Conservation (phyloP, 2,113 vertebrate genomes). For the Vidua chalybeata region DNA sequence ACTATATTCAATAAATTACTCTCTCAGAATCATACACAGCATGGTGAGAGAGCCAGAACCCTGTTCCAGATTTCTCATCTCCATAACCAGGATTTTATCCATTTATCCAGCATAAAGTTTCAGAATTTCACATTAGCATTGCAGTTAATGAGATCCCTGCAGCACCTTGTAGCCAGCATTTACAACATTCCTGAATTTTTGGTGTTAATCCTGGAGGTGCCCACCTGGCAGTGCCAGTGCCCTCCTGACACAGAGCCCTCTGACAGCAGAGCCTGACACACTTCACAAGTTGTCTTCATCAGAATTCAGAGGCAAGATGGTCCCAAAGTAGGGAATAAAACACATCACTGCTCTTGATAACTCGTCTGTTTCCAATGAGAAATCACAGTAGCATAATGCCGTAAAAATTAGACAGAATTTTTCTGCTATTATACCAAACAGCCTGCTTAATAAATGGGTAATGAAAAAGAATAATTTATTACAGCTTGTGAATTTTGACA, state of each 20-base stretch:
- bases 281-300: background rate
- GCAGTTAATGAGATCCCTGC: background rate
- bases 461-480: slow-evolving; percentile 87
- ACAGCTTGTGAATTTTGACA: slow-evolving; percentile 79
- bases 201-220: too few relatives aligned
- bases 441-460: slow-evolving; percentile 77
- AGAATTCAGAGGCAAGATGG: background rate
- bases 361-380: slow-evolving; percentile 57
- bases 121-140: background rate
- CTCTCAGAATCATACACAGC: background rate
- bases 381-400: slow-evolving; percentile 68
- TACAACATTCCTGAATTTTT: background rate
- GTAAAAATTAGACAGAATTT: slow-evolving; percentile 80
- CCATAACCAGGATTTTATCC: background rate
- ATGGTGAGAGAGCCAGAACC: background rate
- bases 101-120: background rate
- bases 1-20: background rate
- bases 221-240: background rate
- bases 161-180: background rate
- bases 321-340: slow-evolving; percentile 13
- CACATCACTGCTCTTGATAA: slow-evolving; percentile 60
- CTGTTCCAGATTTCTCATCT: background rate
- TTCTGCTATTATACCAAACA: slow-evolving; percentile 78
- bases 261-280: background rate
- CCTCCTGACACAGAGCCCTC: background rate